Conservation (phyloP, 2,888 invertebrate species). For the Cantharis rustica region DNA sequence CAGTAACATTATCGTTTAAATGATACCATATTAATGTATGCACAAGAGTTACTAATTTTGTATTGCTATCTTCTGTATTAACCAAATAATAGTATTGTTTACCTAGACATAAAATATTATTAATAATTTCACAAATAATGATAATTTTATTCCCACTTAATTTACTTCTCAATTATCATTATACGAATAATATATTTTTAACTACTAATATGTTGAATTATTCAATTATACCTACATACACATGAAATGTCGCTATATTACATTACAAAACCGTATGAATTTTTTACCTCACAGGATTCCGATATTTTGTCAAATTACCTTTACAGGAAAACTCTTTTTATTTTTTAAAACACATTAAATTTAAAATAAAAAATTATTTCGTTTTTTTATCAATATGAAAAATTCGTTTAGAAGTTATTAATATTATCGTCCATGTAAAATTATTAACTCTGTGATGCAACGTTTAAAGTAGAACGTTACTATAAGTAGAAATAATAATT, state of each 20-base stretch:
- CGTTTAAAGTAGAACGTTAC: not conserved
- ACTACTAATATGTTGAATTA: too few species aligned
- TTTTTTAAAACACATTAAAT: too few species aligned
- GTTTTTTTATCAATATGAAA: too few species aligned
- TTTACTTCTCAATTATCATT: not conserved
- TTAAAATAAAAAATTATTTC: too few species aligned
- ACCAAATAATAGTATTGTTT: not conserved
- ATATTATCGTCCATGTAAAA: not conserved
- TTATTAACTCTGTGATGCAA: not conserved
- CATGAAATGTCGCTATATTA: too few species aligned
- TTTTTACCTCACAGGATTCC: too few species aligned
- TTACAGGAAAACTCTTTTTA: too few species aligned
- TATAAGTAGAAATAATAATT: not conserved
- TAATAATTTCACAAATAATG: not conserved
- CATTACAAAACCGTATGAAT: too few species aligned
- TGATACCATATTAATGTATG: constrained; percentile 3
- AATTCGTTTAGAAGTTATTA: not conserved
- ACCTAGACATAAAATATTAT: not conserved
- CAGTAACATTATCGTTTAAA: constrained; percentile 18
- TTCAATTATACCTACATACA: too few species aligned
- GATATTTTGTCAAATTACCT: too few species aligned
- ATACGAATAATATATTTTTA: not conserved
- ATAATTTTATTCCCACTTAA: not conserved
- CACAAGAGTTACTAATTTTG: not conserved
- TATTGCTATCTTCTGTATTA: not conserved